phyloP scores from a whole-genome alignment of 2,113 vertebrate species.

The Pantherophis guttatus region DNA sequence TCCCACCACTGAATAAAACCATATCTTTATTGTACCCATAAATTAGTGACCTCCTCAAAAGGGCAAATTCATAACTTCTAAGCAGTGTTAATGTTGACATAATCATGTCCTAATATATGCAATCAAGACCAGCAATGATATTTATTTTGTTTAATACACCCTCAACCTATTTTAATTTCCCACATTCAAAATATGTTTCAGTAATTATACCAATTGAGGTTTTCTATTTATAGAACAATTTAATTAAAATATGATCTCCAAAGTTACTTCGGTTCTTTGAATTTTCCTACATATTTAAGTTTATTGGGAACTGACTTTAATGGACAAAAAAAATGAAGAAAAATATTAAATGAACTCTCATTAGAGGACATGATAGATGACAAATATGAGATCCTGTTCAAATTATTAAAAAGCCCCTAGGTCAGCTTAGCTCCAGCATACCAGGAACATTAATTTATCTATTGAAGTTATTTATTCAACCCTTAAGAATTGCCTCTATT shows the following conservation, averaged over 20 bases:
- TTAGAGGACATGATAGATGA: neutral
- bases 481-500: neutral
- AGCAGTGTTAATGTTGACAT: neutral
- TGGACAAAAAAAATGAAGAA: neutral
- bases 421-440: neutral
- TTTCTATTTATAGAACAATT: neutral
- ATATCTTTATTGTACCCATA: neutral
- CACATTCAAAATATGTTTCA: neutral
- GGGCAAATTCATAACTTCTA: neutral
- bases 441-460: neutral
- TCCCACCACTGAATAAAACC: neutral
- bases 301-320: neutral
- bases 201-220: neutral
- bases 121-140: neutral
- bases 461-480: neutral
- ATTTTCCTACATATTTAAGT: neutral
- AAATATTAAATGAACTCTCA: neutral
- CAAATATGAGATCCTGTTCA: neutral
- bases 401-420: neutral
- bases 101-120: neutral
- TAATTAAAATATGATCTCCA: neutral
- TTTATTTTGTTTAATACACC: slow-evolving; percentile 12
- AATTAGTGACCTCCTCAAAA: slow-evolving; percentile 2
- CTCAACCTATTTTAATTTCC: slow-evolving; percentile 7
- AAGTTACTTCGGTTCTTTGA: neutral